phyloP scores from a whole-genome alignment of 2,888 invertebrate species.

The Pyrocoelia pectoralis region DNA sequence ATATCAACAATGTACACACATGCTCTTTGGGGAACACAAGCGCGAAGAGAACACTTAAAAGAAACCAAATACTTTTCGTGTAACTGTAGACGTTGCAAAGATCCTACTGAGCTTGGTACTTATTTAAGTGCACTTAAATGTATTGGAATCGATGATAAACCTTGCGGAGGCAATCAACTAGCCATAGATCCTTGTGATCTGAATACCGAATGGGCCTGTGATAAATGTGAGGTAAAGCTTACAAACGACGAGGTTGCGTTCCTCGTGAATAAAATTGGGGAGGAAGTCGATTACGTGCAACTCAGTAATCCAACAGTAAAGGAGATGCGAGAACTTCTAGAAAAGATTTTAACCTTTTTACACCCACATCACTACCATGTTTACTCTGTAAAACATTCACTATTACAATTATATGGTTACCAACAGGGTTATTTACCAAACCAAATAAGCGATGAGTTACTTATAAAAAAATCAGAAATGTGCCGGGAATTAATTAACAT shows the following conservation, averaged over 20 bases:
- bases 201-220: slow-evolving; percentile 80
- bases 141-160: slow-evolving; percentile 61
- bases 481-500: slow-evolving; percentile 71
- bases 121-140: slow-evolving; percentile 77
- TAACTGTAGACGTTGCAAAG: slow-evolving; percentile 75
- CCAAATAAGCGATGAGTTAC: slow-evolving; percentile 66
- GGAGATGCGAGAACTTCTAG: slow-evolving; percentile 70
- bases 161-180: slow-evolving; percentile 69
- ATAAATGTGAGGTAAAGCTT: slow-evolving; percentile 72
- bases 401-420: slow-evolving; percentile 81
- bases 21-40: slow-evolving; percentile 86
- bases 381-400: slow-evolving; percentile 81
- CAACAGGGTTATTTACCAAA: slow-evolving; percentile 67
- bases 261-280: slow-evolving; percentile 75
- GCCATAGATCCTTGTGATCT: slow-evolving; percentile 75
- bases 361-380: slow-evolving; percentile 87
- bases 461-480: slow-evolving; percentile 72
- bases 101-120: slow-evolving; percentile 83
- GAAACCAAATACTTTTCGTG: slow-evolving; percentile 84
- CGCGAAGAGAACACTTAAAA: slow-evolving; percentile 78
- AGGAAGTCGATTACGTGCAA: slow-evolving; percentile 75
- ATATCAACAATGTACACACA: slow-evolving; percentile 88
- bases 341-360: slow-evolving; percentile 75
- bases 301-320: slow-evolving; percentile 68
- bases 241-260: slow-evolving; percentile 71